Evolutionary conservation across 2,113 vertebrate species (phyloP).

Genomic region (Mus spicilegus): DNA sequence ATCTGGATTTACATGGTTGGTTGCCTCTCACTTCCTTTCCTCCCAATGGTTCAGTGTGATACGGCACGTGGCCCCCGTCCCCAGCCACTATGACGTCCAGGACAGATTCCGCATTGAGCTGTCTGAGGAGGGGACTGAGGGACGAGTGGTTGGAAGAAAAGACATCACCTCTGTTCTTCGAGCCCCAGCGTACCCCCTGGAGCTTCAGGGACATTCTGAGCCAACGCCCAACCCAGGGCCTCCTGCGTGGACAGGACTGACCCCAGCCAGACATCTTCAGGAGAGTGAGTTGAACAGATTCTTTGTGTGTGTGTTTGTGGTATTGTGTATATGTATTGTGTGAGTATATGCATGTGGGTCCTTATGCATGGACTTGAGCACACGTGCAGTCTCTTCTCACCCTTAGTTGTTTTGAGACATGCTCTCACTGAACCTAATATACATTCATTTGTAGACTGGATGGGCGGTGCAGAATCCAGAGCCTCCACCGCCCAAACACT

Average conservation of each 20-base stretch:
- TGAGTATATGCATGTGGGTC: neutral
- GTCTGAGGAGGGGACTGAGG: slow-evolving; percentile 77
- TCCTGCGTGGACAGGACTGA: slow-evolving; percentile 62
- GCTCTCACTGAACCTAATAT: neutral
- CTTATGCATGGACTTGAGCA: neutral
- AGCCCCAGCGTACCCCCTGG: slow-evolving; percentile 65
- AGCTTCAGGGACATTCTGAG: slow-evolving; percentile 64
- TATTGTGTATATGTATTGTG: neutral
- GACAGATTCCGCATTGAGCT: slow-evolving; percentile 86
- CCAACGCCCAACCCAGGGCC: slow-evolving; percentile 30
- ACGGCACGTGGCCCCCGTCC: slow-evolving; percentile 81
- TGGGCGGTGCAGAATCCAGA: neutral
- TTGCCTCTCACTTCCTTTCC: neutral
- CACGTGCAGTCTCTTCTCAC: neutral
- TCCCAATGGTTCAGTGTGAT: slow-evolving; percentile 78
- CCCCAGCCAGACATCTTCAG: slow-evolving; percentile 59
- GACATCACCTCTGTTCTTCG: slow-evolving; percentile 82
- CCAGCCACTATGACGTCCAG: slow-evolving; percentile 77
- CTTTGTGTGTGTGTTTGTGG: neutral
- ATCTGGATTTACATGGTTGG: neutral
- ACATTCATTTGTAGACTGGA: neutral
- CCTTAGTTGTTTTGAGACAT: neutral
- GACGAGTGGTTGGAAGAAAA: slow-evolving; percentile 77
- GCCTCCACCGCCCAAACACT: neutral
- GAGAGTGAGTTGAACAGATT: slow-evolving; percentile 66